Conservation (phyloP, 2,888 invertebrate species). For the Cinara cedri region DNA sequence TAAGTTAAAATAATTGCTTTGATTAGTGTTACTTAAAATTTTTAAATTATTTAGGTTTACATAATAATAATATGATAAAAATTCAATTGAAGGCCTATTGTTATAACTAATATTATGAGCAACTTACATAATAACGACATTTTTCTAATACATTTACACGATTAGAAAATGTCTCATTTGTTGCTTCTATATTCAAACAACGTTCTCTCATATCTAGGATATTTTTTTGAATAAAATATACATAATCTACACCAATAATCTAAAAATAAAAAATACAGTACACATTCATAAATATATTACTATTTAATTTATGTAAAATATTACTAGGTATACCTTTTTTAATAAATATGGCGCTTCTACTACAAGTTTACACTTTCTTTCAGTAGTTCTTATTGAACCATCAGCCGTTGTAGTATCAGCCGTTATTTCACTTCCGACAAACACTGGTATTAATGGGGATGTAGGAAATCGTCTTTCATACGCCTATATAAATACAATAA, state of each 20-base stretch:
- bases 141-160: constrained; percentile 86
- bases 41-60: constrained; percentile 48
- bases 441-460: constrained; percentile 93
- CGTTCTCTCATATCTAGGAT: constrained; percentile 78
- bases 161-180: constrained; percentile 86
- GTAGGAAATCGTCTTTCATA: constrained; percentile 92
- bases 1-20: constrained; percentile 12
- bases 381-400: constrained; percentile 78
- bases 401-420: constrained; percentile 79
- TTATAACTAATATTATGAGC: background rate
- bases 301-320: background rate
- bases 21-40: constrained; percentile 10
- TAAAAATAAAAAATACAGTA: constrained; percentile 63
- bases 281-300: background rate
- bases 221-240: constrained; percentile 90
- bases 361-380: constrained; percentile 84
- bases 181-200: constrained; percentile 85
- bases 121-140: constrained; percentile 84
- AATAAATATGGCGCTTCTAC: constrained; percentile 93
- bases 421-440: constrained; percentile 82
- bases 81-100: constrained; percentile 10
- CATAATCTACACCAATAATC: constrained; percentile 91
- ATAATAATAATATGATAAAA: background rate
- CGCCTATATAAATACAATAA: constrained; percentile 69
- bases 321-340: constrained; percentile 74